phyloP scores from a whole-genome alignment of 2,113 vertebrate genomes.

The Emydura subglobosa region DNA sequence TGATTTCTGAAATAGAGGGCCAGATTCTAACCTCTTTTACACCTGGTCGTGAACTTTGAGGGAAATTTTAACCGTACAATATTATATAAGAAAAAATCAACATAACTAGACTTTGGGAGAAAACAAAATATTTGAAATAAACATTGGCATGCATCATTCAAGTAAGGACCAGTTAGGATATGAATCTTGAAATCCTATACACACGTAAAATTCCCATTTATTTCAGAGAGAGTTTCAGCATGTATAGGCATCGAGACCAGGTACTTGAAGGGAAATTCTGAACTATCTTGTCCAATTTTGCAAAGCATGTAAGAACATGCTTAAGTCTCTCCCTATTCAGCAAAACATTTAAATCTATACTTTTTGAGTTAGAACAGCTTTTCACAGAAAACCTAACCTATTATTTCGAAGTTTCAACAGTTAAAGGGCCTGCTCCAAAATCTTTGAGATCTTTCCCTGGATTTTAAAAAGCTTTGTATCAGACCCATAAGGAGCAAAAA shows the following conservation, averaged over 20 bases:
- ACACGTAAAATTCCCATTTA: background rate
- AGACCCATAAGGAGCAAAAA: background rate
- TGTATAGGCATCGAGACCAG: background rate
- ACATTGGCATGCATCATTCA: background rate
- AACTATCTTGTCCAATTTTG: background rate
- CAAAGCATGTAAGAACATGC: background rate
- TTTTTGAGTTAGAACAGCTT: background rate
- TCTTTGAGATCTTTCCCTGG: background rate
- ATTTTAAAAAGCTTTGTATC: background rate
- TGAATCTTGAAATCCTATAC: background rate
- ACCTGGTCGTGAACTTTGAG: background rate
- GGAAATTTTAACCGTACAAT: background rate
- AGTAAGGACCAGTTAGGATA: background rate
- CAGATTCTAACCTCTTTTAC: background rate
- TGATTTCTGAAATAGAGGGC: background rate
- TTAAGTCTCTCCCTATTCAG: background rate
- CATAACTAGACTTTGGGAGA: background rate
- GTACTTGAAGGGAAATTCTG: background rate
- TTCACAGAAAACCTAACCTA: background rate
- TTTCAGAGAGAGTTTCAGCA: background rate
- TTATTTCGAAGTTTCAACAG: background rate
- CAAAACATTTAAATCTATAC: rapidly evolving
- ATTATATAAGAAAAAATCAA: background rate
- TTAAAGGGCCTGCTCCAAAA: background rate
- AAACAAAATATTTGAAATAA: background rate